Conservation (phyloP, 2,797 vertebrate genomes). For the Periophthalmus magnuspinnatus region DNA sequence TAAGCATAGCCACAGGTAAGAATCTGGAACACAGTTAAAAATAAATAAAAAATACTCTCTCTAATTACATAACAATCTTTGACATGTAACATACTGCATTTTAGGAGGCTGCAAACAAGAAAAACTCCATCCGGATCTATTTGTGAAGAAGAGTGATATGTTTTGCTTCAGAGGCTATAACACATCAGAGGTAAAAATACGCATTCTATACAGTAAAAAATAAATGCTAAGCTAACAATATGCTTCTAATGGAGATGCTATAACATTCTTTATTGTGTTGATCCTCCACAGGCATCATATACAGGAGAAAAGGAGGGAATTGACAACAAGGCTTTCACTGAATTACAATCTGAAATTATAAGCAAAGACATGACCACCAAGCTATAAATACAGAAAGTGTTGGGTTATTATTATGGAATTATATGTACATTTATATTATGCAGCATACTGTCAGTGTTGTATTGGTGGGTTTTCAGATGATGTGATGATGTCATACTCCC, state of each 20-base stretch:
- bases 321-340: constrained; percentile 55
- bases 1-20: constrained; percentile 78
- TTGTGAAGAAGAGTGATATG: constrained; percentile 73
- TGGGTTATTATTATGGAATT: background rate
- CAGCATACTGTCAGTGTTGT: background rate
- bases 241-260: background rate
- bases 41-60: background rate
- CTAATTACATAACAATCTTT: background rate
- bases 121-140: constrained; percentile 63
- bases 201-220: background rate
- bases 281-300: constrained; percentile 47
- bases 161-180: constrained; percentile 58
- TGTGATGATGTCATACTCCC: too few relatives aligned
- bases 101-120: constrained; percentile 79
- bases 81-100: background rate
- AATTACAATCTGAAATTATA: constrained; percentile 34
- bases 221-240: background rate
- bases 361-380: constrained; percentile 60
- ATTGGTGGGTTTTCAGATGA: background rate
- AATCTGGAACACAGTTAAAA: background rate
- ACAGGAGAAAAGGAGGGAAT: constrained; percentile 51
- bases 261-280: constrained; percentile 4
- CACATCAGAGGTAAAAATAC: constrained; percentile 64
- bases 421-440: background rate
- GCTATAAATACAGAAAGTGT: constrained; percentile 43